phyloP scores from a whole-genome alignment of 2,888 invertebrate genomes.

The Patella pellucida region DNA sequence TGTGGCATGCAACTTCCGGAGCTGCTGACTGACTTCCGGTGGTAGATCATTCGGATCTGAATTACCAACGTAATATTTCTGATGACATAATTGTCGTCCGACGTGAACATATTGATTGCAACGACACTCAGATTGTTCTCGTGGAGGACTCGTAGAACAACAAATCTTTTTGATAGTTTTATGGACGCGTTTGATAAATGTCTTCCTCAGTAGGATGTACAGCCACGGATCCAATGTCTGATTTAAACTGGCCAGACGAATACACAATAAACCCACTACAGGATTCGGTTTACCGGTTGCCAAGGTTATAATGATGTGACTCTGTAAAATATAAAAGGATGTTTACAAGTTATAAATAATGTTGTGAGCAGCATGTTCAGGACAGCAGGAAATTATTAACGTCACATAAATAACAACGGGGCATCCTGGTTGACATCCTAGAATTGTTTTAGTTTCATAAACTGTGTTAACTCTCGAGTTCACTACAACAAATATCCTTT shows the following conservation, averaged over 20 bases:
- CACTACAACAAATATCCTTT: too few species aligned
- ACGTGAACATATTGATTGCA: constrained; percentile 38
- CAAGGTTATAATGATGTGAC: constrained; percentile 58
- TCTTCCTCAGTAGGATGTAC: constrained; percentile 67
- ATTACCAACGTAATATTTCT: constrained; percentile 36
- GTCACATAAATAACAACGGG: too few species aligned
- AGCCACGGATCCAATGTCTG: constrained; percentile 70
- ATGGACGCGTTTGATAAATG: constrained; percentile 37
- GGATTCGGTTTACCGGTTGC: constrained; percentile 45
- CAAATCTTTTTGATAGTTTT: constrained; percentile 27
- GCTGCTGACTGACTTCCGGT: constrained; percentile 10
- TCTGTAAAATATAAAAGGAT: constrained; percentile 39
- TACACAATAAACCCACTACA: constrained; percentile 56
- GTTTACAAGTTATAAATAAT: background rate
- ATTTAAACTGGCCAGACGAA: constrained; percentile 67
- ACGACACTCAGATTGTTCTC: constrained; percentile 18
- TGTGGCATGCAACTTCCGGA: background rate
- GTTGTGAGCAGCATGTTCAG: too few species aligned
- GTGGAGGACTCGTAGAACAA: constrained; percentile 26
- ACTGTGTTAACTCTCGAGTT: too few species aligned
- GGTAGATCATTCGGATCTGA: background rate
- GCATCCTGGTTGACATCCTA: too few species aligned
- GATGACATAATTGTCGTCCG: constrained; percentile 36
- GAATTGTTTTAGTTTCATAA: too few species aligned
- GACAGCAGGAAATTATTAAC: too few species aligned